Base-by-base conservation (phyloP, 2,888 invertebrate species). In the Polyommatus iphigenia region DNA sequence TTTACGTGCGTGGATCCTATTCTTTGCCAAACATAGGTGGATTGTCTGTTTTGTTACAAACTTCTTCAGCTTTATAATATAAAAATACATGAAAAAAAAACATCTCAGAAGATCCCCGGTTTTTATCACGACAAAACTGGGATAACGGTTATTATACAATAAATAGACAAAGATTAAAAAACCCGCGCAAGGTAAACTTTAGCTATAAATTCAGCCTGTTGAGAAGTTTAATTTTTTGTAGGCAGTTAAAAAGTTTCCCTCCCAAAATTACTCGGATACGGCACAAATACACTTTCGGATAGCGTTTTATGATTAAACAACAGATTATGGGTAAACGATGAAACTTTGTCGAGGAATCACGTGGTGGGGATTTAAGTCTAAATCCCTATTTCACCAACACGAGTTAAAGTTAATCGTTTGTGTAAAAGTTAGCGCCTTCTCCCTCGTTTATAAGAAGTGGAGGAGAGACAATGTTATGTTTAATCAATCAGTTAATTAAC, bases 221-320 rank as follows among this genome's bases (percentile, higher is more conserved):
- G 50, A 76, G 50, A 57, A 59, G 50, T 76, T 76, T 24, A 50
- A 46, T 76, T 76, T 59, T 50, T 76, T 76, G 29, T 76, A 50
- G 20, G 73, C 46, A 73, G 73, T 73, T 73, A 46, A 73, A 73
- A 73, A 73, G 73, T 73, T 73, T 24, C 13, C 5, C 20, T 29
- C 1, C 73, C 15, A 18, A 73, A 73, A 73, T 73, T 73, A 20
- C 73, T 20, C 6, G 46, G 73, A 73, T 73, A 73, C 15, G 41
- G 24, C 46, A 41, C 20, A 73, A 73, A 73, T 46, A n/a, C 13
- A 72, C 24, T 50, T 73, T 73, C 41, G n/a, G 73, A 73, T 72
- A 72, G 29, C 72, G 13, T 72, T 72, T 72, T 72, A 72, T 46
- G 72, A 62, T 62, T 24, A 24, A 62, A 62, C 29, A 67, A 67